These are phyloP conservation scores for Lateolabrax maculatus DNA, from an alignment of 2,797 vertebrate species.

Conservation along the genomic window DNA sequence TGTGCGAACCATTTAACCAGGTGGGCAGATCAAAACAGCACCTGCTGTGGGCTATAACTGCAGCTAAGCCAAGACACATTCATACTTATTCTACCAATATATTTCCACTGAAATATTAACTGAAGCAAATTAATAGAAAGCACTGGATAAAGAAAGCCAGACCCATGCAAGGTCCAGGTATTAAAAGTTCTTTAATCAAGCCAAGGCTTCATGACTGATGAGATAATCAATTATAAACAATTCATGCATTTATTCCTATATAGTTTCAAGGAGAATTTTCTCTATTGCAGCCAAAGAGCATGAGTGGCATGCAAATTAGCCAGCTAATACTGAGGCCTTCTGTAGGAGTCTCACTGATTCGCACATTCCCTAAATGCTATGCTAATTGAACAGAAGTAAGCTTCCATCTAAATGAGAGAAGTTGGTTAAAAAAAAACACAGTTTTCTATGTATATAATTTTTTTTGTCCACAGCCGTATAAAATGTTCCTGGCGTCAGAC, in stretches of 20 bases:
- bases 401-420: constrained; percentile 28
- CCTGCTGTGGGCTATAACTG: constrained; percentile 3
- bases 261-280: constrained; percentile 31
- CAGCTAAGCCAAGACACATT: constrained; percentile 9
- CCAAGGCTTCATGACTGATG: constrained; percentile 1
- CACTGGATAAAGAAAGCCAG: not conserved
- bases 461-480: constrained; percentile 20
- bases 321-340: constrained; percentile 35
- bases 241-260: constrained; percentile 11
- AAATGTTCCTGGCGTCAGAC: constrained; percentile 7
- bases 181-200: constrained; percentile 2
- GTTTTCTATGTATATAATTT: constrained; percentile 2
- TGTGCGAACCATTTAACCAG: constrained; percentile 53
- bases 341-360: constrained; percentile 36
- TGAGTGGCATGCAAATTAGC: constrained; percentile 49
- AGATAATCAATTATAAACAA: constrained; percentile 20
- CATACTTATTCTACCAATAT: not conserved
- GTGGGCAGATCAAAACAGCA: constrained; percentile 52
- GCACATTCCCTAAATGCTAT: constrained; percentile 26
- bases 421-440: not conserved
- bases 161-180: not conserved
- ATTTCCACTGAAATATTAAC: not conserved
- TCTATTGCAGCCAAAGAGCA: constrained; percentile 33
- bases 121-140: not conserved
- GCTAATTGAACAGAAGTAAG: constrained; percentile 33